These are phyloP conservation scores for Oopsacas minuta DNA, from an alignment of 37 sponge, comb jelly and placozoan species.

Conservation along the genomic window DNA sequence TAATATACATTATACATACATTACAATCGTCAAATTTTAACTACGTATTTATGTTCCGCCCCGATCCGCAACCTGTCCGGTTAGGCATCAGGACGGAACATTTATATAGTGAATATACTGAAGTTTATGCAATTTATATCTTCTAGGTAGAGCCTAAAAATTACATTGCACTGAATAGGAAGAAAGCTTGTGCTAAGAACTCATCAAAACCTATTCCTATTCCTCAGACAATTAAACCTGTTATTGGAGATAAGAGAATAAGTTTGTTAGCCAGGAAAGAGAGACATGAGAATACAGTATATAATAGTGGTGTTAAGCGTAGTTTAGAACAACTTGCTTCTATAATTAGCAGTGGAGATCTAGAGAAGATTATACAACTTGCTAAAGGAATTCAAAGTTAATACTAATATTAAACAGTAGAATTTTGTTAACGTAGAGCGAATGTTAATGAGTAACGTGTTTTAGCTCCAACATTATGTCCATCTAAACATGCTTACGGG, in stretches of 20 bases:
- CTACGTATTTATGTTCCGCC: too few species aligned
- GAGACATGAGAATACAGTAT: not conserved
- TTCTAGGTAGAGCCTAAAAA: not conserved
- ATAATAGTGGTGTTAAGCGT: not conserved
- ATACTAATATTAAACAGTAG: too few species aligned
- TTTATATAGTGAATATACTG: too few species aligned
- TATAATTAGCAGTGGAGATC: slow-evolving; percentile 12
- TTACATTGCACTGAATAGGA: slow-evolving; percentile 12
- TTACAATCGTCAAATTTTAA: too few species aligned
- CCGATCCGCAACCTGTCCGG: too few species aligned
- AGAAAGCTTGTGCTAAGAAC: not conserved
- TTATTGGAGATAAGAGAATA: not conserved
- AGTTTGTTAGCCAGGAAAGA: not conserved
- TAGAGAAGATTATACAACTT: not conserved
- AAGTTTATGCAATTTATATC: too few species aligned
- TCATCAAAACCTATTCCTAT: not conserved
- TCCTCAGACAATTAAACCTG: not conserved
- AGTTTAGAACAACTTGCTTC: not conserved
- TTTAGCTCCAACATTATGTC: too few species aligned
- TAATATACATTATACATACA: too few species aligned
- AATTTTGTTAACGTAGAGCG: too few species aligned
- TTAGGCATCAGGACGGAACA: too few species aligned
- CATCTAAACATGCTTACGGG: too few species aligned
- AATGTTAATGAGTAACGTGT: too few species aligned
- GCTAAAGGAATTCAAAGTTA: not conserved